Percentiles rank a stretch among this genome's conserved stretches.
phyloP scores from a whole-genome alignment of 1,140 invertebrate genomes.

The Lithobius niger region DNA sequence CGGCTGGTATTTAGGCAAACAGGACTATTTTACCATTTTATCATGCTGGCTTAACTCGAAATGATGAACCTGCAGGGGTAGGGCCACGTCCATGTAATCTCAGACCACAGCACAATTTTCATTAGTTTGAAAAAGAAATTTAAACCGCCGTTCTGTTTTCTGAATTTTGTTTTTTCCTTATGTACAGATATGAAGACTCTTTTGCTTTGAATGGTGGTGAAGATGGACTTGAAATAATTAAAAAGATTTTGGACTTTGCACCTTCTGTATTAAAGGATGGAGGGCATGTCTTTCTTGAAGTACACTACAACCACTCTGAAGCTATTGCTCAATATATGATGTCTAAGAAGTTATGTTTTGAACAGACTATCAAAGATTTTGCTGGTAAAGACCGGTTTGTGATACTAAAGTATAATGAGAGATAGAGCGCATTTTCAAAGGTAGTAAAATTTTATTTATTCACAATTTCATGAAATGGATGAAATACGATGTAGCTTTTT shows the following conservation, averaged over 20 bases:
- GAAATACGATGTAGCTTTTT: too few species aligned
- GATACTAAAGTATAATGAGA: too few species aligned
- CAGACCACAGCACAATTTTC: too few species aligned
- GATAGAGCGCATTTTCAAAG: too few species aligned
- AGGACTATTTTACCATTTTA: too few species aligned
- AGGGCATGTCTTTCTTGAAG: slow-evolving; percentile 43
- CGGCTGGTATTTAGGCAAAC: too few species aligned
- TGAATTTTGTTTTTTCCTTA: slow-evolving; percentile 15
- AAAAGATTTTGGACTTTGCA: slow-evolving; percentile 39
- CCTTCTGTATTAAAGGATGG: slow-evolving; percentile 33
- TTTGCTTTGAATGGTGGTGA: slow-evolving; percentile 45
- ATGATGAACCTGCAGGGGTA: too few species aligned
- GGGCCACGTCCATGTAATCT: too few species aligned
- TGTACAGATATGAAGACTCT: slow-evolving; percentile 45
- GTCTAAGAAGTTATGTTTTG: slow-evolving; percentile 30
- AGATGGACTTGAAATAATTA: slow-evolving; percentile 44
- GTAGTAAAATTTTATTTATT: too few species aligned
- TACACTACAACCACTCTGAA: slow-evolving; percentile 41
- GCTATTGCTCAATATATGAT: slow-evolving; percentile 36
- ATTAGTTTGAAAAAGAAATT: not conserved
- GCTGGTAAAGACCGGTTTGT: slow-evolving; percentile 43
- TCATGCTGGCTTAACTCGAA: too few species aligned
- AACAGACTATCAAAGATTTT: slow-evolving; percentile 41
- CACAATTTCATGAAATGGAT: too few species aligned
- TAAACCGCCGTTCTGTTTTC: not conserved